A percentile compares a stretch with the other conserved stretches of the same genome.
phyloP scores from a whole-genome alignment of 2,113 vertebrate genomes.

The Oreochromis niloticus region DNA sequence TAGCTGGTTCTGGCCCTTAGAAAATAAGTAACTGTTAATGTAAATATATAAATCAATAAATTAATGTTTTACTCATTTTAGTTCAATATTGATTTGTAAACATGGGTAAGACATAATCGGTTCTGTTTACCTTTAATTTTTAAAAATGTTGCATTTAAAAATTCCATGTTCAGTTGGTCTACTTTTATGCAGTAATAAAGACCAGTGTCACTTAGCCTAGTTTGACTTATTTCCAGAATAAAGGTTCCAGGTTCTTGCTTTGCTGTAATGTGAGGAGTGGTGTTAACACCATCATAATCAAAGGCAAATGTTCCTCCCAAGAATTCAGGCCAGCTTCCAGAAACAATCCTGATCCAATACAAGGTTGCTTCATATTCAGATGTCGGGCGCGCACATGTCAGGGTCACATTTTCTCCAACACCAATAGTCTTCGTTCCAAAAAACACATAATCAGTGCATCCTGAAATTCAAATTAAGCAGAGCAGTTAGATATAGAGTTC shows the following conservation, averaged over 20 bases:
- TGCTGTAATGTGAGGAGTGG: background rate
- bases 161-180: background rate
- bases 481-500: background rate
- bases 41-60: background rate
- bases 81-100: background rate
- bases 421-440: background rate
- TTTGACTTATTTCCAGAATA: background rate
- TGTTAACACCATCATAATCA: background rate
- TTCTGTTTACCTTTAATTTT: conserved; percentile 21
- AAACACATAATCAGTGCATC: background rate
- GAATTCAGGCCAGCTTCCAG: conserved; percentile 17
- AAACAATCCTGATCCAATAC: conserved; percentile 28
- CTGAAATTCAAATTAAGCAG: background rate
- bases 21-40: background rate
- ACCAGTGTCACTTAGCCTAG: conserved; percentile 3
- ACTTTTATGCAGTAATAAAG: conserved; percentile 24
- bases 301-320: background rate
- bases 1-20: background rate
- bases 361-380: background rate
- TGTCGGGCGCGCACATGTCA: fast-evolving
- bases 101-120: background rate
- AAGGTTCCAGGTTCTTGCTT: conserved; percentile 15
- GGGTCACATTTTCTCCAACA: background rate
- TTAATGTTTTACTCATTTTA: fast-evolving
- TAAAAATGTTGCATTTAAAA: background rate